Evolutionary conservation across 2,113 vertebrate species (phyloP).

Genomic region (Lophius piscatorius): DNA sequence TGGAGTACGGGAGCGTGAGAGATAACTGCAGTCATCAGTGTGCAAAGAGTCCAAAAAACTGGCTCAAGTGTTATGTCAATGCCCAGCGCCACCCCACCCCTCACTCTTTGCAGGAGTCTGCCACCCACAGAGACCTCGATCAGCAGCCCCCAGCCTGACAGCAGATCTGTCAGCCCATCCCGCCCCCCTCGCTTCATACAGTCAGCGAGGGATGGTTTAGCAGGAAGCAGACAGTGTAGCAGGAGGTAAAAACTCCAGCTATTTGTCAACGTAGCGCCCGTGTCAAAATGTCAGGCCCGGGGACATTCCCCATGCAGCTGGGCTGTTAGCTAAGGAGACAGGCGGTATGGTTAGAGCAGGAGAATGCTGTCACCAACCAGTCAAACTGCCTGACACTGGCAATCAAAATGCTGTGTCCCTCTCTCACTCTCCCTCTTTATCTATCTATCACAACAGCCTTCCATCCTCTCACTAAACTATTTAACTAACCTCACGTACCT

Average conservation of each 20-base stretch:
- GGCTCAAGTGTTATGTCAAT: constrained; percentile 49
- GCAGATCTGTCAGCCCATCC: constrained; percentile 78
- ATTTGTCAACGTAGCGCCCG: constrained; percentile 84
- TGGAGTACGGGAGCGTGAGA: constrained; percentile 6
- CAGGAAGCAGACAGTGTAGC: constrained; percentile 81
- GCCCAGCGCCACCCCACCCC: constrained; percentile 48
- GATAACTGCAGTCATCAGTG: constrained; percentile 27
- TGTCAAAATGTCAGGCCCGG: constrained; percentile 85
- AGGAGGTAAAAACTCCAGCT: constrained; percentile 84
- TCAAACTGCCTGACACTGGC: constrained; percentile 67
- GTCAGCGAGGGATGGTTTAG: constrained; percentile 76
- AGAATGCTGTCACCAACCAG: constrained; percentile 80
- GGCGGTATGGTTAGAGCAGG: constrained; percentile 81
- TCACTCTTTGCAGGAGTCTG: constrained; percentile 58
- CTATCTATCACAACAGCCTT: constrained; percentile 55
- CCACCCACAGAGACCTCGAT: constrained; percentile 82
- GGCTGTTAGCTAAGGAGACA: constrained; percentile 82
- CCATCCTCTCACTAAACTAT: constrained; percentile 38
- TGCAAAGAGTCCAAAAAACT: constrained; percentile 33
- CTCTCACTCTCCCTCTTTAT: constrained; percentile 49
- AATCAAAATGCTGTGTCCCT: constrained; percentile 58
- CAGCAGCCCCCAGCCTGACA: constrained; percentile 75
- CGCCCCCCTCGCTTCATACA: constrained; percentile 67
- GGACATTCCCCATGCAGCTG: constrained; percentile 82
- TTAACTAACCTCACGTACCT: no score